Evolutionary conservation across 1,140 invertebrate species (phyloP).

Genomic region (Psix sp.): DNA sequence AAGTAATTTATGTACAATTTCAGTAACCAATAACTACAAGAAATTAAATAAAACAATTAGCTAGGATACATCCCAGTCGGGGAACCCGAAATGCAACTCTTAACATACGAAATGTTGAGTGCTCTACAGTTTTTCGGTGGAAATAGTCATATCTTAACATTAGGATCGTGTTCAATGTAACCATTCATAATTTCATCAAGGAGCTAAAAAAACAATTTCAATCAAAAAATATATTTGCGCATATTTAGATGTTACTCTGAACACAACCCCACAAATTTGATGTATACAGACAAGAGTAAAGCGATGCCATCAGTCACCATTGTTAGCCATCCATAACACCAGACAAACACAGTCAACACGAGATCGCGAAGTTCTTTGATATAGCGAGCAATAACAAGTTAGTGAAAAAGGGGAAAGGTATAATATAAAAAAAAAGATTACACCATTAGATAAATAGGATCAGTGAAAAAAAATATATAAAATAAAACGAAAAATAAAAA

Average conservation of each 20-base stretch:
- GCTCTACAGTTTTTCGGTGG: background rate
- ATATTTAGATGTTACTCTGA: slow-evolving; percentile 5
- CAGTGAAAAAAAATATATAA: slow-evolving; percentile 1
- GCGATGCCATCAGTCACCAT: slow-evolving; percentile 67
- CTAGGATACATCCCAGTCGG: slow-evolving; percentile 3
- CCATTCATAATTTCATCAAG: too few relatives aligned
- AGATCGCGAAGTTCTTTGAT: slow-evolving; percentile 48
- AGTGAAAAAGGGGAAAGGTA: slow-evolving; percentile 38
- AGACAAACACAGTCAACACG: slow-evolving; percentile 69
- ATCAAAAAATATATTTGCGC: background rate
- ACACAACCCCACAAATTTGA: slow-evolving; percentile 16
- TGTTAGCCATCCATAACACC: slow-evolving; percentile 71
- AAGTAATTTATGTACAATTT: slow-evolving; percentile 20
- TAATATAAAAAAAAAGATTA: slow-evolving; percentile 36
- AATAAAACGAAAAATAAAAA: slow-evolving; percentile 41
- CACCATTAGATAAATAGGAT: slow-evolving; percentile 3
- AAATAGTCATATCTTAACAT: background rate
- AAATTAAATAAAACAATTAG: slow-evolving; percentile 8
- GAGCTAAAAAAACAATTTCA: slow-evolving; percentile 4
- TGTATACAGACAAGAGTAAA: slow-evolving; percentile 47
- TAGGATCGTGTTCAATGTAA: background rate
- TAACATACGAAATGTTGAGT: slow-evolving; percentile 1
- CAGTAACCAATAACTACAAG: slow-evolving; percentile 10
- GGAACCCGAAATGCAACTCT: slow-evolving; percentile 18
- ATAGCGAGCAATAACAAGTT: slow-evolving; percentile 59